A percentile compares a stretch with the other conserved stretches of the same genome.
Evolutionary conservation across 2,113 vertebrate species (phyloP).

Genomic region (Haemorhous mexicanus): DNA sequence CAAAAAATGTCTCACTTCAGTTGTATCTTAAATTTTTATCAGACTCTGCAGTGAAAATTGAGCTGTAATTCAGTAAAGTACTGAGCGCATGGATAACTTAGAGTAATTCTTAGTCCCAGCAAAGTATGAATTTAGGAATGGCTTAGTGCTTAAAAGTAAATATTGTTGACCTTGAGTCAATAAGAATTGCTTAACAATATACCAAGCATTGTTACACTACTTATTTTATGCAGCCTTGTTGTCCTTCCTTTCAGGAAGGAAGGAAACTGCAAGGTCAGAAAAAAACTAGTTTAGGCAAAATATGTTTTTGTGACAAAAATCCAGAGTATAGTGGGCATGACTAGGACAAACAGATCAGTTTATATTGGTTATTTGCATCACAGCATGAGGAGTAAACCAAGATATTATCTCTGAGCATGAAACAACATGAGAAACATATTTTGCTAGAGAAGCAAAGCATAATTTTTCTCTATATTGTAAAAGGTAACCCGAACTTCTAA

Average conservation of each 20-base stretch:
- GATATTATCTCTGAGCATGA: background rate
- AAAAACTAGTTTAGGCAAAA: background rate
- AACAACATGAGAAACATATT: background rate
- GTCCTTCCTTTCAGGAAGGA: background rate
- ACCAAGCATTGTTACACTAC: background rate
- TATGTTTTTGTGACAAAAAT: background rate
- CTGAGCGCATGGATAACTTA: background rate
- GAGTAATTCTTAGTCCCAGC: background rate
- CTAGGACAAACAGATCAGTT: background rate
- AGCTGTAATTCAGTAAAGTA: background rate
- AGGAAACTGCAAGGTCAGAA: background rate
- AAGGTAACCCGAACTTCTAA: background rate
- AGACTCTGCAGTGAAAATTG: background rate
- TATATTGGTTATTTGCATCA: background rate
- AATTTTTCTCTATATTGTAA: background rate
- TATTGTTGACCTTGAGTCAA: background rate
- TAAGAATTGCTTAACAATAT: background rate
- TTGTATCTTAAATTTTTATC: background rate
- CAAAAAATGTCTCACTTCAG: background rate
- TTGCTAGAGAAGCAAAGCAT: background rate
- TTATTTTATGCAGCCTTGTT: background rate
- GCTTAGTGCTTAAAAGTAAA: background rate
- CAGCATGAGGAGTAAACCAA: background rate
- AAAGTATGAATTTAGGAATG: background rate
- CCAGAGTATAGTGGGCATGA: background rate